Conservation (phyloP, 2,113 vertebrate species). For the Callospermophilus lateralis region DNA sequence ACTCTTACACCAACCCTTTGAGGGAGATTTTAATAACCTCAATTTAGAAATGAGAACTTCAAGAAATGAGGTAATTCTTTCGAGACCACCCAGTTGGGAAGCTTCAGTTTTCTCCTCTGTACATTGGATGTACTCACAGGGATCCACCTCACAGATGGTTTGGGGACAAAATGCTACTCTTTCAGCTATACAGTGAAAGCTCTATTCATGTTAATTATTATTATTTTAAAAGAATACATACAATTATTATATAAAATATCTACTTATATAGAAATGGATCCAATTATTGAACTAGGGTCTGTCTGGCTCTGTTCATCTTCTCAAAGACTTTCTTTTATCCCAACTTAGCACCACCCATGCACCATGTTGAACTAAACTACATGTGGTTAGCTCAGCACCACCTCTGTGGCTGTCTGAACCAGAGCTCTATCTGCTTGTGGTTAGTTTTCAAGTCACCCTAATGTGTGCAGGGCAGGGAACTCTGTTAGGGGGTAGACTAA, state of each 20-base stretch:
- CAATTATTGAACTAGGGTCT: background rate
- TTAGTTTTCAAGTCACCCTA: background rate
- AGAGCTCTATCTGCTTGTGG: background rate
- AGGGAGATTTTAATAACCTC: conserved; percentile 33
- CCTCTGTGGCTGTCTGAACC: background rate
- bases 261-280: background rate
- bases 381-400: background rate
- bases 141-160: background rate
- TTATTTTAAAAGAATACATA: background rate
- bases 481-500: conserved; percentile 44
- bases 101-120: background rate
- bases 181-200: background rate
- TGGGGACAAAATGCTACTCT: background rate
- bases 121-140: background rate
- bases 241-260: background rate
- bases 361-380: background rate
- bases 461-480: background rate
- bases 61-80: conserved; percentile 23
- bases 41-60: conserved; percentile 33
- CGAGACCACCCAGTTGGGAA: background rate
- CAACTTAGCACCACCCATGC: background rate
- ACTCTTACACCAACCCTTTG: background rate
- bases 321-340: background rate
- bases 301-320: background rate
- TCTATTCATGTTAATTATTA: background rate